Evolutionary conservation across 2,888 invertebrate species (phyloP).

Genomic region (Mesoligia furuncula): DNA sequence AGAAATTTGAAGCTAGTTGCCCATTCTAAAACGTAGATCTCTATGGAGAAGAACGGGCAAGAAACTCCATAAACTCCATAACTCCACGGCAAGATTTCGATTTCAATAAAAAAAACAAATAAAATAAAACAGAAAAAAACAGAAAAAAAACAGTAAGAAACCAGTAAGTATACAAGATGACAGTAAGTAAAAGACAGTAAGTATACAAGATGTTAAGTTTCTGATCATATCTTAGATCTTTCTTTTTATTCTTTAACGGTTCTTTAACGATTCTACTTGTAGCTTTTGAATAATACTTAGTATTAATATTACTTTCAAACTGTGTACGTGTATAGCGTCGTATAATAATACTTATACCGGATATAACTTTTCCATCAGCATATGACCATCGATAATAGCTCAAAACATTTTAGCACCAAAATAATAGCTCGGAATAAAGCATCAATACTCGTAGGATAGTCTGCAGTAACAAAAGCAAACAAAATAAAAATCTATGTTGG

Average conservation of each 20-base stretch:
- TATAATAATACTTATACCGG: neutral
- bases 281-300: neutral
- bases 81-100: neutral
- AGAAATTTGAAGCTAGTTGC: no score
- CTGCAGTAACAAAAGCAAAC: constrained; percentile 31
- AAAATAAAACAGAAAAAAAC: no score
- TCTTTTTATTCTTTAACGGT: neutral
- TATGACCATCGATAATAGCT: constrained; percentile 12
- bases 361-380: constrained; percentile 40
- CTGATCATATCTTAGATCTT: neutral
- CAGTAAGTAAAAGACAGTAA: neutral
- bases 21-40: no score
- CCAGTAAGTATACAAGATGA: neutral
- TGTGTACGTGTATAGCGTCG: neutral
- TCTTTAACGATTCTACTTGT: neutral
- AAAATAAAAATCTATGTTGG: constrained; percentile 52
- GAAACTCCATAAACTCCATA: no score
- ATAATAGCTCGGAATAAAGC: constrained; percentile 10
- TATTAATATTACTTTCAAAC: neutral
- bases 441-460: constrained; percentile 6
- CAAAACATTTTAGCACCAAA: constrained; percentile 22
- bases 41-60: no score
- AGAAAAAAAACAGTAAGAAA: no score
- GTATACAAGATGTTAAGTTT: neutral
- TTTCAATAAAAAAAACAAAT: no score